phyloP scores from a whole-genome alignment of 2,113 vertebrate genomes.

The Psophia crepitans region DNA sequence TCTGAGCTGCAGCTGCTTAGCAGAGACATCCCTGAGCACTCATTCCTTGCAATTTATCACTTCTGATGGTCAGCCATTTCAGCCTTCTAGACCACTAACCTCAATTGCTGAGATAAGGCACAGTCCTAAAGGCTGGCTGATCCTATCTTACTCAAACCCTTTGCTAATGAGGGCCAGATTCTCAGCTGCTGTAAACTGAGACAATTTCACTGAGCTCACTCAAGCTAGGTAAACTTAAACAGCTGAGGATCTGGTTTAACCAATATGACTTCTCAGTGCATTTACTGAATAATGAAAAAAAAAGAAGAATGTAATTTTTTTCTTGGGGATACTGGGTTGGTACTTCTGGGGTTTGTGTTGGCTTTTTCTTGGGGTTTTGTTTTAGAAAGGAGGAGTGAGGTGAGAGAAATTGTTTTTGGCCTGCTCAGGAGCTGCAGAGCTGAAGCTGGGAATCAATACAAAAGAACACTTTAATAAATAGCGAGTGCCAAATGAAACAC shows the following conservation, averaged over 20 bases:
- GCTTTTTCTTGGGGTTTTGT: background rate
- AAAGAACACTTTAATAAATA: constrained; percentile 48
- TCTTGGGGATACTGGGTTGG: background rate
- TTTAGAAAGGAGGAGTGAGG: background rate
- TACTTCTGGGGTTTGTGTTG: background rate
- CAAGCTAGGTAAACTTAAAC: constrained; percentile 9
- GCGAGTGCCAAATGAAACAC: constrained; percentile 44
- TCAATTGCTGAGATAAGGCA: background rate
- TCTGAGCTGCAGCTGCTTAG: background rate
- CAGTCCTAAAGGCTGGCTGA: background rate
- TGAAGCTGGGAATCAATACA: constrained; percentile 19
- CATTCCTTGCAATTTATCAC: background rate
- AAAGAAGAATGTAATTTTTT: background rate
- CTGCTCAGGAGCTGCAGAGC: background rate
- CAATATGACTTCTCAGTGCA: background rate
- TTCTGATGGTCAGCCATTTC: background rate
- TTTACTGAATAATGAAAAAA: constrained; percentile 5
- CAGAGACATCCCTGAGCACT: background rate
- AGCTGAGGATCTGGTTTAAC: constrained; percentile 21
- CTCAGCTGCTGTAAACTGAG: background rate
- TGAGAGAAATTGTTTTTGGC: background rate
- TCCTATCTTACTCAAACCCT: background rate
- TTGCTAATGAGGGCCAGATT: background rate
- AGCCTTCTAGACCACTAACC: background rate
- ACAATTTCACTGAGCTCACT: constrained; percentile 1